Base-by-base conservation (phyloP, 2,797 vertebrate species). In the Sebastes baramenuke region DNA sequence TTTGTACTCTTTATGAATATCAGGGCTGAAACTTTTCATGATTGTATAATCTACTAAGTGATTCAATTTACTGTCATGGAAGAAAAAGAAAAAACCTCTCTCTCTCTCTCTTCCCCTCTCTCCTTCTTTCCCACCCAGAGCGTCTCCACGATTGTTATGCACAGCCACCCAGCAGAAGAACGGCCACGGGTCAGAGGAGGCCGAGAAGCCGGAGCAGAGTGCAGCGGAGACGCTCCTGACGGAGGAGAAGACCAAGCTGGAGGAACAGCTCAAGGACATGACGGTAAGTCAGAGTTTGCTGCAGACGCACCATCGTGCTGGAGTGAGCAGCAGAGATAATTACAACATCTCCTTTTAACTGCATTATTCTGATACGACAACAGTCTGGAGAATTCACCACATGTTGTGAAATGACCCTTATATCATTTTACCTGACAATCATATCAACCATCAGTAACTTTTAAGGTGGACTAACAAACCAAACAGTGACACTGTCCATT, bases 191-290 rank as follows among this genome's bases (percentile, higher is more conserved):
- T 65, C 95, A 2, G 97, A 97, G 36, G 97, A 93, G 65, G 90
- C 76, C 1, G 90, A 90, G 12, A 97, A 97, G 85, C 54, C 88
- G 0, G 97, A 97, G 30, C 81, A 87, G 8, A 91, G 77, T 8
- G 8, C 95, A 11, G 68, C 94, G 22, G 96, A 97, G 75, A 97
- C 96, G 56, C 65, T 20, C 2, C 84, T 95, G 52, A 2, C 61
- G 4, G 97, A 98, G 79, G 98, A 99, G 91, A 99, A 99, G 93
- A 88, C 52, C 27, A 97, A 95, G 93, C 87, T 99, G 76, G 97
- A 99, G 83, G 97, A 97, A 30, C 97, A 99, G 80, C 93, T 99
- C 4, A 97, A 96, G 81, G 97, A 98, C 24, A 93, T 98, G 27
- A 95, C 90, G 5, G 99, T 99, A 89, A 96, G 97, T 77, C n/a